Base-by-base conservation (phyloP, 2,797 vertebrate genomes). In the Sebastiscus tertius region DNA sequence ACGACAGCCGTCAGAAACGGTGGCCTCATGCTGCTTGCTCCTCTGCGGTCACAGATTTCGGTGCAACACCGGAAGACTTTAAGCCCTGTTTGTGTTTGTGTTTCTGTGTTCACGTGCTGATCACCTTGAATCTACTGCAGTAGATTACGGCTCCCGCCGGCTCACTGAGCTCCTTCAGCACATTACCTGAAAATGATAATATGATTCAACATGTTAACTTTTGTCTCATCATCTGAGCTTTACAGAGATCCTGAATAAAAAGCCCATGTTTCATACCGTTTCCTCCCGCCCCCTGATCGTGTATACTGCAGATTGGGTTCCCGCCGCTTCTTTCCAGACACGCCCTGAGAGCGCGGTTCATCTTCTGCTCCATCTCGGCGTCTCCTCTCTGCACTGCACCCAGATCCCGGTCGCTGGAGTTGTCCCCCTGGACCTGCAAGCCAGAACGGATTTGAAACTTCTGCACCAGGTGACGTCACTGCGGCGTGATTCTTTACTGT, bases 351-450 rank as follows among this genome's bases (percentile, higher is more conserved):
- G 97, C 96, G 0, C 98, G 95, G 83, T 99, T 98, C 97, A 99
- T 97, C 91, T 98, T 98, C 91, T 99, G 98, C 91, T 98, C 97
- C 98, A 99, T 99, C 89, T 99, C 98, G 0, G 98, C 96, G 14
- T 98, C 97, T 12, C 98, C 98, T 26, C 97, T 94, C 78, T 99
- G 98, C 70, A 99, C 98, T 0, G 97, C 98, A 1, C 97, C 97
- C 12, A 97, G 94, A 86, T 99, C 98, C 79, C 97, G 90, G 18
- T 96, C 95, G 1, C 95, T 97, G 71, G 95, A 92, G 13, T 98
- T 98, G 86, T 99, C 98, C 6, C 97, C 98, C 82, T 98, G 98
- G 0, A 99, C 96, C 98, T 98, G 80, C 1, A 58, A 29, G 20
- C 2, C 31, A 49, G 56, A 54, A 69, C 1, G 11, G 26, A 62